Evolutionary conservation across 2,888 invertebrate genomes (phyloP), one percentile per base, ranked within the genome.

Genomic region (Agrochola circellaris): DNA sequence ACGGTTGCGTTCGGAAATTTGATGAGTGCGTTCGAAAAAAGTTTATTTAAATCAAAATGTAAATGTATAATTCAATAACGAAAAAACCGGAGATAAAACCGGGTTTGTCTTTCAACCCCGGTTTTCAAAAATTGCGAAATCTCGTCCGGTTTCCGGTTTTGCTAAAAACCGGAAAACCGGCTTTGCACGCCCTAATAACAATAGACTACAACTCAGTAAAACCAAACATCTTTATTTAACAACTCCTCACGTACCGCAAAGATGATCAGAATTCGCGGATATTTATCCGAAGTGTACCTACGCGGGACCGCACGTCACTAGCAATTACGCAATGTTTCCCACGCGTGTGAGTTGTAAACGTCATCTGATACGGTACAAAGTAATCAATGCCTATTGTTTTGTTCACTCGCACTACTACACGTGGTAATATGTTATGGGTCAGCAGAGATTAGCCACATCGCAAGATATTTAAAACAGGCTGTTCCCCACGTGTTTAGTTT

Each of bases 361-460:
- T 84, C 84, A 87, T 72, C 3, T 70, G 82, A 84, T 87, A 81
- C 30, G 70, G 9, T 71, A 79, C 73, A 82, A 68, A 75, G 83
- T 77, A 82, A 86, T 83, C 71, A 68, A 76, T 73, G 56, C 71
- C 56, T 73, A 83, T 73, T 85, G 79, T 77, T 75, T 65, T 61
- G 17, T 58, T 60, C 62, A 45, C 11, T 38, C 20, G 48, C 3
- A 26, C 17, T 54, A 20, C 20, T 67, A 76, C 86, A 86, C 87
- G 83, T 83, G 83, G 77, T 54, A 0, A n/a, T n/a, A n/a, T n/a
- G 15, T 45, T 0, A 51, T n/a, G n/a, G 84, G 74, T 77, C 83
- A 77, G 54, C 73, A 68, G 72, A 64, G 58, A 60, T 60, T 5
- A 45, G 42, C 34, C 65, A 66, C 26, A 72, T 79, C 65, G 58